These are phyloP conservation scores for Linnaemya vulpina DNA, from an alignment of 2,888 invertebrate species.

Conservation along the genomic window DNA sequence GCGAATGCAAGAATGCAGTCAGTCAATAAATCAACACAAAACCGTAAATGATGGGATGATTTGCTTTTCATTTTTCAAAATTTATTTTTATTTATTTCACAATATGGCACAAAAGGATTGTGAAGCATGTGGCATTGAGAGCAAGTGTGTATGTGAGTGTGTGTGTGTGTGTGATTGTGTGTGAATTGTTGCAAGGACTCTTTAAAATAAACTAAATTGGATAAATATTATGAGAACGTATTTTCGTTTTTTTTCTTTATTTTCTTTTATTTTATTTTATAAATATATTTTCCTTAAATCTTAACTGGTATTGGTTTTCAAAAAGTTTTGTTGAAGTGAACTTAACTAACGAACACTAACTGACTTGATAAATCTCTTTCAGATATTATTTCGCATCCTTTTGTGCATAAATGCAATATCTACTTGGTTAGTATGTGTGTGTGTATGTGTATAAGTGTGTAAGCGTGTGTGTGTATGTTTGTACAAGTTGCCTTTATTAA, in stretches of 20 bases:
- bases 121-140: neutral
- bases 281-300: slow-evolving; percentile 5
- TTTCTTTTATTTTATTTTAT: neutral
- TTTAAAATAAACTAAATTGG: slow-evolving; percentile 46
- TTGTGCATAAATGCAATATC: slow-evolving; percentile 1
- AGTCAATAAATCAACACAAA: slow-evolving; percentile 58
- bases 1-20: neutral
- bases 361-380: slow-evolving; percentile 60
- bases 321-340: slow-evolving; percentile 41
- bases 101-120: neutral
- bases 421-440: neutral
- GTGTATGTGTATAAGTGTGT: neutral
- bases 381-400: slow-evolving; percentile 30
- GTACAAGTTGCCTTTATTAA: slow-evolving; percentile 14
- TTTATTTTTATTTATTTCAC: slow-evolving; percentile 29
- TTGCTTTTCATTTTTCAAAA: slow-evolving; percentile 50
- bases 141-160: slow-evolving; percentile 29
- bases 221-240: slow-evolving; percentile 34
- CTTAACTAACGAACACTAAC: slow-evolving; percentile 52
- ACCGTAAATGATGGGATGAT: slow-evolving; percentile 52
- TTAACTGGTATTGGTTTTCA: slow-evolving; percentile 6
- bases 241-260: neutral
- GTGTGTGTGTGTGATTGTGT: slow-evolving; percentile 26
- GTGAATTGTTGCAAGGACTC: slow-evolving; percentile 15
- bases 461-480: neutral